Evolutionary conservation across 2,797 vertebrate species (phyloP), one percentile per base, ranked within the genome.

Genomic region (Clarias pachynema): DNA sequence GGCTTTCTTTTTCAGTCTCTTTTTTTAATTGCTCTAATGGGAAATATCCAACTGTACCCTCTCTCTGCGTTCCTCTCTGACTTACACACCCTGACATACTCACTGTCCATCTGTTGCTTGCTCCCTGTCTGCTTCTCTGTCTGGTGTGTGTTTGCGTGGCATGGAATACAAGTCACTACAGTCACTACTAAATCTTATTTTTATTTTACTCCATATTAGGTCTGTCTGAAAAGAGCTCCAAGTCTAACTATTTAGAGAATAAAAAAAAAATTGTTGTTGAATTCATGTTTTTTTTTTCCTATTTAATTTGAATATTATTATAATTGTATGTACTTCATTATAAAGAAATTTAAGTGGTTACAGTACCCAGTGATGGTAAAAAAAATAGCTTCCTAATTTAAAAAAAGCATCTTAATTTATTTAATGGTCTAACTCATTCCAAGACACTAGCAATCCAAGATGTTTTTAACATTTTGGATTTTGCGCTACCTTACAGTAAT

Each of bases 1-100:
- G 65, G 56, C 26, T 62, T 83, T 86, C 65, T 65, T 81, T 85
- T 85, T 34, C 62, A 85, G 29, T 66, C 63, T 70, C 34, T 82
- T 83, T 83, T 83, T 60, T 37, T 79, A 86, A 83, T 86, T 83
- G 56, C 85, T 79, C 56, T 86, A 86, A 86, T 83, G 81, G 81
- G 73, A 68, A 78, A 81, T 85, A 63, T 74, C 60, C 34, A 79
- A 85, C 77, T 79, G 81, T 86, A 83, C 53, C 57, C 77, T 77
- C 77, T 62, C 6, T 68, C 53, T 62, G 40, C 69, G 63, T 86
- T 59, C 68, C 26, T 56, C 26, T 62, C 20, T 77, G 29, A 59
- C 49, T 73, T 49, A 66, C 73, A 34, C 79, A n/a, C 22, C 34
- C 37, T 5, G 29, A 37, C 77, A 26, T 53, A 22, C 77, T 70